These are phyloP conservation scores for Halictus ligatus DNA, from an alignment of 2,888 invertebrate species.

Conservation along the genomic window DNA sequence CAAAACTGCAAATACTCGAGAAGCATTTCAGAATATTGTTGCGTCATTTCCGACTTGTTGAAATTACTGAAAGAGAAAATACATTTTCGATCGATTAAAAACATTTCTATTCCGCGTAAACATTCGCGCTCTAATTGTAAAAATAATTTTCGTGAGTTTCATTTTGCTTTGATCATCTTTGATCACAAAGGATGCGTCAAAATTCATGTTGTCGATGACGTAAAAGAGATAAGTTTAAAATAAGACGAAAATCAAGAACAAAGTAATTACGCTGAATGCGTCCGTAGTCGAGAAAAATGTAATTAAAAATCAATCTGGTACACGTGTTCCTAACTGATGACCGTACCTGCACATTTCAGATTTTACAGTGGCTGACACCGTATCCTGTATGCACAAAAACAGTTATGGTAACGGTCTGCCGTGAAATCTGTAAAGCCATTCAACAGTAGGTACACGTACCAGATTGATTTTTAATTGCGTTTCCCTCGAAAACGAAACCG, in stretches of 20 bases:
- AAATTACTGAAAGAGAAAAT: neutral
- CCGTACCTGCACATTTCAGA: neutral
- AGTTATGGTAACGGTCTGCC: neutral
- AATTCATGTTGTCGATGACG: neutral
- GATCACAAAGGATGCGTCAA: neutral
- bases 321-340: neutral
- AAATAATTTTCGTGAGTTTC: neutral
- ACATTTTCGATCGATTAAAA: neutral
- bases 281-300: neutral
- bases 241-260: neutral
- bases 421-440: neutral
- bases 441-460: neutral
- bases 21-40: no score
- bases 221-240: neutral
- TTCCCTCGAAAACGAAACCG: neutral
- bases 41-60: neutral
- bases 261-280: neutral
- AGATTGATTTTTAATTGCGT: conserved; percentile 2
- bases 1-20: no score
- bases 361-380: neutral
- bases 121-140: neutral
- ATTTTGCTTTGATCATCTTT: neutral
- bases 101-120: neutral
- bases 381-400: neutral
- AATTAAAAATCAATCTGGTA: conserved; percentile 1